A percentile compares a stretch with the other conserved stretches of the same genome.
phyloP scores from a whole-genome alignment of 1,140 invertebrate genomes.

The Pseudomyrmex flavicornis region DNA sequence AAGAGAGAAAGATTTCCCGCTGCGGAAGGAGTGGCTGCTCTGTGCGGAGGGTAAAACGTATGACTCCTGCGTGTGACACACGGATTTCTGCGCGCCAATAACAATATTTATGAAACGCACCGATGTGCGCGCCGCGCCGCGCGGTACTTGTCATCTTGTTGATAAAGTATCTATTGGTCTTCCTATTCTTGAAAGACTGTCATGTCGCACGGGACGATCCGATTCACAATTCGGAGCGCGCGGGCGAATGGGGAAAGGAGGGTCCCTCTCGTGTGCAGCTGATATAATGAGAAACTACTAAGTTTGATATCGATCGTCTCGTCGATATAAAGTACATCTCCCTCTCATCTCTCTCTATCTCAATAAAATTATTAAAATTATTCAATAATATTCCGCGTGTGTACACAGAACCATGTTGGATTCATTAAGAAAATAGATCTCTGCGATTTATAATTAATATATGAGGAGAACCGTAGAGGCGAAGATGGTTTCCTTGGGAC shows the following conservation, averaged over 20 bases:
- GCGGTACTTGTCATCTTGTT: conserved; percentile 35
- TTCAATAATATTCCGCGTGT: too few relatives aligned
- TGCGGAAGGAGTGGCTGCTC: conserved; percentile 61
- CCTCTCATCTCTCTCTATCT: too few relatives aligned
- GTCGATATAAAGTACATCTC: too few relatives aligned
- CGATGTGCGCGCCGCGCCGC: conserved; percentile 21
- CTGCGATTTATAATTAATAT: too few relatives aligned
- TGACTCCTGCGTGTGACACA: conserved; percentile 70
- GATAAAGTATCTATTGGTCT: conserved; percentile 61
- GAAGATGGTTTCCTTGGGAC: too few relatives aligned
- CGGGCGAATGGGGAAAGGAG: background rate
- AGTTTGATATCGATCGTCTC: too few relatives aligned
- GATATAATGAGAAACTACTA: too few relatives aligned
- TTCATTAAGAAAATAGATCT: too few relatives aligned
- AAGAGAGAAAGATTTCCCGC: conserved; percentile 17
- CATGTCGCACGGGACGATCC: background rate
- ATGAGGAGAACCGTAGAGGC: too few relatives aligned
- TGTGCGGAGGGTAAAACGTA: conserved; percentile 60
- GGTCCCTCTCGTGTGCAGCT: background rate
- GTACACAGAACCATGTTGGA: too few relatives aligned
- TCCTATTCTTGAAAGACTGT: background rate
- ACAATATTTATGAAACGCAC: conserved; percentile 74
- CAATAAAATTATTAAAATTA: too few relatives aligned
- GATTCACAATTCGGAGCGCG: background rate
- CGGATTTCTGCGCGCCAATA: conserved; percentile 69